Base-by-base conservation (phyloP, 2,797 vertebrate species). In the Basileuterus tristriatus region DNA sequence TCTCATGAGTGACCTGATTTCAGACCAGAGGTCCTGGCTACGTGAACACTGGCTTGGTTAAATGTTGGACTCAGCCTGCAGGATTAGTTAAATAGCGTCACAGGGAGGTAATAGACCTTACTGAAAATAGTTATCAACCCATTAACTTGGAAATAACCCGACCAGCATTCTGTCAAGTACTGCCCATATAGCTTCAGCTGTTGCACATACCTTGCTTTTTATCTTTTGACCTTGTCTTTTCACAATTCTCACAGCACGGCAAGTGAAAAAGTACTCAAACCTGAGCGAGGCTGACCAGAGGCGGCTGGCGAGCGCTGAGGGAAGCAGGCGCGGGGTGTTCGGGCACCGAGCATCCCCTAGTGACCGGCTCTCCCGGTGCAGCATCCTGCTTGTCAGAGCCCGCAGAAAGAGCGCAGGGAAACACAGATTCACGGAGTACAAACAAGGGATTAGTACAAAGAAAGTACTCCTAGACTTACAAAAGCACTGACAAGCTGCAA, bases 331-430 rank as follows among this genome's bases (percentile, higher is more conserved):
- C 34, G 4, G 72, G 9, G 30, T 76, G 81, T 12, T 79, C 11
- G 95, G 78, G 76, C 64, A 30, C 87, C 12, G 95, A 97, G 97
- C 96, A 95, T 36, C 96, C 95, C 72, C 97, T 97, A 93, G 95
- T 46, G 97, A 56, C 84, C 12, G n/a, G 22, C 64, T 74, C 44
- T 43, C 36, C 53, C 39, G 41, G 32, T 41, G 79, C 96, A 96
- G 72, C 43, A 80, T 55, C 52, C 79, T 4, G 64, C 65, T 69
- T 11, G 24, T 18, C 71, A 0, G 22, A 34, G 60, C 8, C 47
- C 15, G 15, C 75, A 8, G 37, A 14, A 20, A 63, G 64, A 4
- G 27, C 7, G 22, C 41, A n/a, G 34, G 32, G 36, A 36, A 82
- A 10, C 8, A 10, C 53, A 6, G 23, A 29, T 46, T 36, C 27